These are phyloP conservation scores for Hyles lineata DNA, from an alignment of 2,888 invertebrate species.

Conservation along the genomic window DNA sequence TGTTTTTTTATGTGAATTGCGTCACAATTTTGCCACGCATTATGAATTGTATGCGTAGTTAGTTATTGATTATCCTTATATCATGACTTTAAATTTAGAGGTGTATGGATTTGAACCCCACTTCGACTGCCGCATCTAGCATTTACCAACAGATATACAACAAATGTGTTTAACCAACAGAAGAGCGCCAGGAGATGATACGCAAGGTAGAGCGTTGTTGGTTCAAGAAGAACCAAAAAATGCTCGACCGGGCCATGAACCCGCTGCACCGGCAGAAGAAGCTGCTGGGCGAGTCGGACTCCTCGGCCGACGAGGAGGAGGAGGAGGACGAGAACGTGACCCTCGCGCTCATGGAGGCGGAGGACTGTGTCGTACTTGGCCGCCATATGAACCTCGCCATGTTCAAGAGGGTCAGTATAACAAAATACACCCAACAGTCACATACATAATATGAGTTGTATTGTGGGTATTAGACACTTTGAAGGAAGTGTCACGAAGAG, in stretches of 20 bases:
- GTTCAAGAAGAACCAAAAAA: slow-evolving; percentile 85
- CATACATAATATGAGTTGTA: no score
- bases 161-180: slow-evolving; percentile 61
- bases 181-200: slow-evolving; percentile 90
- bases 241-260: slow-evolving; percentile 60
- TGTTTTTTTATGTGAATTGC: no score
- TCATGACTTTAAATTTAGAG: no score
- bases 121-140: no score
- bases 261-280: slow-evolving; percentile 61
- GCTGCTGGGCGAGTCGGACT: slow-evolving; percentile 56
- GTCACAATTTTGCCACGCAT: no score
- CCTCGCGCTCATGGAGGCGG: slow-evolving; percentile 80
- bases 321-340: slow-evolving; percentile 66
- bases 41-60: no score
- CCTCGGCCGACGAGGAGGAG: slow-evolving; percentile 72
- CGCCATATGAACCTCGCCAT: slow-evolving; percentile 52
- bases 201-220: slow-evolving; percentile 90
- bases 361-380: slow-evolving; percentile 89
- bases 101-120: no score
- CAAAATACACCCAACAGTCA: no score
- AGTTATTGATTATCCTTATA: no score
- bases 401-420: slow-evolving; percentile 58
- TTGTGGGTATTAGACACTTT: no score
- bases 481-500: no score
- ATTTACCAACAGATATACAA: no score